Evolutionary conservation across 2,797 vertebrate genomes (phyloP), one percentile per base, ranked within the genome.

Genomic region (Bradypodion ventrale): DNA sequence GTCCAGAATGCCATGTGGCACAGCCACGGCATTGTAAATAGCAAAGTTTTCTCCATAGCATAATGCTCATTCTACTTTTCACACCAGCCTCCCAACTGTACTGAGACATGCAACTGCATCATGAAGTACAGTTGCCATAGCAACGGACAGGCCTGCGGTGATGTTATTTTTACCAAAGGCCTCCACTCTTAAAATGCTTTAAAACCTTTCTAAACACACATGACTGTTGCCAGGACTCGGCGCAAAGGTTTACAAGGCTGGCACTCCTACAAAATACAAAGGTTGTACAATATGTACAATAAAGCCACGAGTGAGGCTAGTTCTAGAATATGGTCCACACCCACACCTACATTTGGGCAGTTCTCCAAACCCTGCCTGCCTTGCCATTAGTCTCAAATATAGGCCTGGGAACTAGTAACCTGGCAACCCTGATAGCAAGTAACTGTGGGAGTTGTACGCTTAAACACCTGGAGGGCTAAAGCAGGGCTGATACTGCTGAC

Each of bases 91-190:
- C 46, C 46, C 60, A 59, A 66, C 29, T 32, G 44, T n/a, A 70
- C 16, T 4, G 65, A 79, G 27, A 10, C 62, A 66, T 42, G 44
- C 35, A n/a, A 76, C 40, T 37, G 73, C 63, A 82, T 56, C 40
- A 68, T 25, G 60, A 69, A 85, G 78, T 49, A 49, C 52, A 37
- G 40, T 46, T 82, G 65, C 79, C 72, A 85, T 46, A 42, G 52
- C 52, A 85, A 77, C 73, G 60, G 62, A 63, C 79, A 76, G 25
- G 32, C 35, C 32, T 65, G 77, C 25, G 10, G 46, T 29, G 10
- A 40, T 9, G 21, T 66, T 46, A 72, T 59, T 59, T 77, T 77
- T 69, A 85, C 37, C 46, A 66, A n/a, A 60, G 40, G 52, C 73
- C 40, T 60, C 70, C 49, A 46, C 21, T 80, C 40, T 70, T 46